phyloP scores from a whole-genome alignment of 2,888 invertebrate genomes.

The Palloptera scutellata region DNA sequence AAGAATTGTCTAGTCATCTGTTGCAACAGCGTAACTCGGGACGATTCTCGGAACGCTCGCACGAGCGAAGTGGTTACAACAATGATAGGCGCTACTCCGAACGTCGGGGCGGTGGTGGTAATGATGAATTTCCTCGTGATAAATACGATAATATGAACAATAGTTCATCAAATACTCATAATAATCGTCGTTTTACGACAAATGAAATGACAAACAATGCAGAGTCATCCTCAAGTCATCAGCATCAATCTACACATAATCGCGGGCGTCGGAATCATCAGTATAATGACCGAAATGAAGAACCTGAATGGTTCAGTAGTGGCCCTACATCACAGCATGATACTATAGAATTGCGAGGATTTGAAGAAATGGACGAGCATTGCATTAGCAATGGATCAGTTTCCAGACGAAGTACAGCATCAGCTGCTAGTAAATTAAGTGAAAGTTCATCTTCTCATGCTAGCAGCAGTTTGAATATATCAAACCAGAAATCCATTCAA shows the following conservation, averaged over 20 bases:
- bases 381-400: slow-evolving; percentile 31
- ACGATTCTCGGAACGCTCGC: slow-evolving; percentile 38
- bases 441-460: slow-evolving; percentile 39
- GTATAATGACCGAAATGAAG: slow-evolving; percentile 70
- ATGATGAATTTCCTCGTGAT: slow-evolving; percentile 38
- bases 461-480: slow-evolving; percentile 36
- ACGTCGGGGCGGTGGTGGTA: slow-evolving; percentile 52
- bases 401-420: slow-evolving; percentile 12
- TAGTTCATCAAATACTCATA: slow-evolving; percentile 18
- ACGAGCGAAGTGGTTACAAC: slow-evolving; percentile 45
- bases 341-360: slow-evolving; percentile 92
- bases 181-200: slow-evolving; percentile 38
- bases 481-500: slow-evolving; percentile 26
- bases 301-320: slow-evolving; percentile 91
- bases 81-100: slow-evolving; percentile 71
- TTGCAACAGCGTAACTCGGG: slow-evolving; percentile 40
- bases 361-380: slow-evolving; percentile 73
- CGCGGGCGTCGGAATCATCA: slow-evolving; percentile 46
- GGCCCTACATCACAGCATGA: slow-evolving; percentile 91
- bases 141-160: slow-evolving; percentile 46
- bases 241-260: slow-evolving; percentile 34
- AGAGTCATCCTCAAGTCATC: neutral
- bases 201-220: slow-evolving; percentile 39
- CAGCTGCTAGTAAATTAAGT: slow-evolving; percentile 20
- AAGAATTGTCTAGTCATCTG: slow-evolving; percentile 24